Conservation (phyloP, 2,888 invertebrate species). For the Epistrophella euchroma region DNA sequence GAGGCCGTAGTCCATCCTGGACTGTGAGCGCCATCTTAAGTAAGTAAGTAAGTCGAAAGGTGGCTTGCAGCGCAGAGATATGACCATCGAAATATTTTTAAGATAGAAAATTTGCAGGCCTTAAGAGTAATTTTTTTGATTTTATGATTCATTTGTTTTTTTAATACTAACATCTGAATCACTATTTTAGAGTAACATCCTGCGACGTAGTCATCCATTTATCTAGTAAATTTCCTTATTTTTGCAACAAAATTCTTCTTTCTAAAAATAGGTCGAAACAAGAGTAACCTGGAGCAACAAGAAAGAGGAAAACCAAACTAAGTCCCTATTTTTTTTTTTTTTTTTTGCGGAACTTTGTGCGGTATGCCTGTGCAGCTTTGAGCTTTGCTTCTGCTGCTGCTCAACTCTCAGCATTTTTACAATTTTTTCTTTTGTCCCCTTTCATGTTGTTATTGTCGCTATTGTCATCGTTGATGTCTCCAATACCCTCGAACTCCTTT, state of each 20-base stretch:
- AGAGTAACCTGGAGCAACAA: slow-evolving; percentile 43
- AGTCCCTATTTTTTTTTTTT: neutral
- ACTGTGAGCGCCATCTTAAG: no score
- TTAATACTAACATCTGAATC: no score
- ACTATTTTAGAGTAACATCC: neutral
- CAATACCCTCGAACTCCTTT: slow-evolving; percentile 7
- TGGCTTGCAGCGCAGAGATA: no score
- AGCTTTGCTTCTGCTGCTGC: slow-evolving; percentile 58
- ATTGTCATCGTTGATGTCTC: slow-evolving; percentile 54
- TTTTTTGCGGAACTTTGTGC: slow-evolving; percentile 7
- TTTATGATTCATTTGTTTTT: no score
- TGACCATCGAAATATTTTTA: no score
- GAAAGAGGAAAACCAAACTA: slow-evolving; percentile 32
- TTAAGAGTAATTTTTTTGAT: no score
- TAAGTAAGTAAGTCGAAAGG: no score
- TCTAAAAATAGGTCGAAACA: slow-evolving; percentile 4
- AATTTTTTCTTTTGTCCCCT: slow-evolving; percentile 26
- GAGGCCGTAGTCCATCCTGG: no score
- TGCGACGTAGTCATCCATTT: neutral
- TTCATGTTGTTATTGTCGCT: slow-evolving; percentile 61
- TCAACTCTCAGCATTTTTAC: slow-evolving; percentile 59
- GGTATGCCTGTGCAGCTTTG: slow-evolving; percentile 52
- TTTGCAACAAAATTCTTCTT: slow-evolving; percentile 38
- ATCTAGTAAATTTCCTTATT: neutral
- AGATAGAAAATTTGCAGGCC: no score